Conservation (phyloP, 1,140 invertebrate species). For the Zelostemma sp. region DNA sequence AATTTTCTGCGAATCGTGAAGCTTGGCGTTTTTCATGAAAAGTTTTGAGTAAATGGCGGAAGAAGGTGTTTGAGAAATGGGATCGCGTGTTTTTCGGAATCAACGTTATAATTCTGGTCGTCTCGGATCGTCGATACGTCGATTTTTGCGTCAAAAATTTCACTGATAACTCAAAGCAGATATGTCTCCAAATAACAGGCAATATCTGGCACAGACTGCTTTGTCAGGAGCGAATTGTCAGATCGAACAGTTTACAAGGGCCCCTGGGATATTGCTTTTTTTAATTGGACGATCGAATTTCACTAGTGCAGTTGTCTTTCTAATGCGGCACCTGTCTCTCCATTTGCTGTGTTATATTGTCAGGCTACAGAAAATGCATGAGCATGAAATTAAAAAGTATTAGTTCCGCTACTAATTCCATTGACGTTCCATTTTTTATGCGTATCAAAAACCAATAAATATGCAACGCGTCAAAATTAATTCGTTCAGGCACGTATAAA, state of each 20-base stretch:
- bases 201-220: constrained; percentile 46
- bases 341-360: constrained; percentile 6
- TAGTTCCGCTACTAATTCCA: constrained; percentile 2
- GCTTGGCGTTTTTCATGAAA: neutral
- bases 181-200: constrained; percentile 35
- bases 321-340: constrained; percentile 41
- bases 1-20: no score
- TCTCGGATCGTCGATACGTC: constrained; percentile 8
- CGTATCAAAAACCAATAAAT: no score
- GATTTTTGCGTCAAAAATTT: constrained; percentile 19
- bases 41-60: neutral
- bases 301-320: constrained; percentile 34
- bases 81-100: no score
- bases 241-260: constrained; percentile 26
- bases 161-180: constrained; percentile 30
- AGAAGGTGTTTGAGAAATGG: no score
- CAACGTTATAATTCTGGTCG: constrained; percentile 8
- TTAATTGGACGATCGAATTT: constrained; percentile 52
- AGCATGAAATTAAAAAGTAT: no score
- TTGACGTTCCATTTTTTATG: no score
- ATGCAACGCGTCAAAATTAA: no score
- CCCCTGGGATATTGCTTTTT: constrained; percentile 48
- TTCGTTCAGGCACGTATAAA: no score
- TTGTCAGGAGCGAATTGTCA: constrained; percentile 41
- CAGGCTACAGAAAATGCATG: no score